Percentiles rank a stretch among this genome's conserved stretches.
phyloP scores from a whole-genome alignment of 2,113 vertebrate genomes.

The Aleadryas rufinucha region DNA sequence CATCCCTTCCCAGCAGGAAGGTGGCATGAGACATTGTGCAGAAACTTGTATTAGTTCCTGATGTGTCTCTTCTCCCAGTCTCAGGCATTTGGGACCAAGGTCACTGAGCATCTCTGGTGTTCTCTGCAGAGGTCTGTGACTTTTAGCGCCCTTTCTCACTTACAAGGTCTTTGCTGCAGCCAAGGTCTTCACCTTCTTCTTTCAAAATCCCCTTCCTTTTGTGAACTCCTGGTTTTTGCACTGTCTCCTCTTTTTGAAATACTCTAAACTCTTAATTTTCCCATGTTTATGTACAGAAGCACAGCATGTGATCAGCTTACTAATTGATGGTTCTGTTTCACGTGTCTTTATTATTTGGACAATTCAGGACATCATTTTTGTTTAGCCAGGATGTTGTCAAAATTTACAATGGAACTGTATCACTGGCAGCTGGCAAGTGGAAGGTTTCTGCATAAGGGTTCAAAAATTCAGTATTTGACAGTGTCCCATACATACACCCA shows the following conservation, averaged over 20 bases:
- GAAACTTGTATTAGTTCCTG: not conserved
- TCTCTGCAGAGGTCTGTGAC: not conserved
- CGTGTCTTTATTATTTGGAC: not conserved
- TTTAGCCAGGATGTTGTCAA: not conserved
- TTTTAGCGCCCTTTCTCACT: not conserved
- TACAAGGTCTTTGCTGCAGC: not conserved
- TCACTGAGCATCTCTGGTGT: rapidly evolving
- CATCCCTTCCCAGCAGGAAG: not conserved
- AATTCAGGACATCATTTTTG: not conserved
- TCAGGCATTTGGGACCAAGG: not conserved
- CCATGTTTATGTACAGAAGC: not conserved
- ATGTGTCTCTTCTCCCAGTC: not conserved
- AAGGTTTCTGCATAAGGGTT: not conserved
- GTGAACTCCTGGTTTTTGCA: not conserved
- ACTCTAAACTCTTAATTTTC: not conserved
- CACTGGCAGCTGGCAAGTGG: not conserved
- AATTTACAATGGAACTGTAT: not conserved
- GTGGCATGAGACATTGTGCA: not conserved
- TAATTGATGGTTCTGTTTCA: not conserved
- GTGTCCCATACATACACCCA: rapidly evolving
- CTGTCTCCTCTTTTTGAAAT: not conserved
- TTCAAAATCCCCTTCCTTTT: not conserved
- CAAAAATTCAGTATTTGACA: not conserved
- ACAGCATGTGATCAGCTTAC: not conserved
- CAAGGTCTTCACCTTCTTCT: not conserved